Base-by-base conservation (phyloP, 2,113 vertebrate genomes). In the Labrus mixtus region DNA sequence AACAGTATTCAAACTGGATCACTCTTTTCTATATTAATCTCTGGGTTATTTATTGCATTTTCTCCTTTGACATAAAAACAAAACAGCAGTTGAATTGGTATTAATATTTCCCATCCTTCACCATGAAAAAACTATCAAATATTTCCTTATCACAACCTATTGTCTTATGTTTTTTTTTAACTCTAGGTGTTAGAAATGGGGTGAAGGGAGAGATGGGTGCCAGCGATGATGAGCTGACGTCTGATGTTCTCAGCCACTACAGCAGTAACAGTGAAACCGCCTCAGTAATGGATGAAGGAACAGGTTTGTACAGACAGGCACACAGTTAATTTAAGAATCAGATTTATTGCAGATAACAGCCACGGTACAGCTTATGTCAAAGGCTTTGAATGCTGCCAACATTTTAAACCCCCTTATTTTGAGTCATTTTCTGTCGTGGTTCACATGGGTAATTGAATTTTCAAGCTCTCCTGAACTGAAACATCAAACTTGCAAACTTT, bases 161-260 rank as follows among this genome's bases (percentile, higher is more conserved):
- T 67, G 53, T 25, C 2, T 3, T 37, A 19, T 61, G 13, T 48
- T 41, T 48, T 8, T 80, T 68, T 60, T 43, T 6, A 2, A n/a
- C 11, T 33, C 10, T 45, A 95, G 96, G 94, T 67, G 58, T 88
- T 23, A 95, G 77, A 67, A 95, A 95, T 79, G 94, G 95, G 33
- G 68, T 92, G 25, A 96, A 95, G 72, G 95, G 85, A 2, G 96
- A 97, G 62, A 95, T 95, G 0, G 94, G 91, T 11, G 94, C 93
- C 88, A 99, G 98, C 29, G 98, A 99, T 10, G 97, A 99, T 10
- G 98, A 99, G 65, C 90, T 95, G 13, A 92, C 89, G 12, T 97
- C 96, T 19, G 98, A 99, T 46, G 89, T 96, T 46, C 93, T 95
- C 76, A 97, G 97, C 87, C 96, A 95, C 90, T 96, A 88, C 88